Conservation (phyloP, 1,140 invertebrate genomes). For the Neodiprion fabricii region DNA sequence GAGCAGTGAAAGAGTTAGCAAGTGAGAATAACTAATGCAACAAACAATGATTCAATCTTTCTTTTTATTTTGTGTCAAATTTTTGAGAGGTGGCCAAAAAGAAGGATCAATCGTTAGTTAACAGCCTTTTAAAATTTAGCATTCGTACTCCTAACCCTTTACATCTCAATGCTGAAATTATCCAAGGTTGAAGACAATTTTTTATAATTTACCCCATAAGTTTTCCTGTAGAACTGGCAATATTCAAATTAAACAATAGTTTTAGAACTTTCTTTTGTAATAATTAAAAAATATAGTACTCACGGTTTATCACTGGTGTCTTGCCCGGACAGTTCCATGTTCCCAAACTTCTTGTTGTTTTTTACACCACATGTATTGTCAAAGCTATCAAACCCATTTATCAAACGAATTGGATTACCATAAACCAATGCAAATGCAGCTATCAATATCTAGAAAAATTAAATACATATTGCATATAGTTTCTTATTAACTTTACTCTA, state of each 20-base stretch:
- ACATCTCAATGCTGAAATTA: too few species aligned
- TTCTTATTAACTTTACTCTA: constrained; percentile 25
- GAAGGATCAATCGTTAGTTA: too few species aligned
- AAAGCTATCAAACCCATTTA: constrained; percentile 94
- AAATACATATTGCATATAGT: constrained; percentile 23
- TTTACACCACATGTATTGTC: constrained; percentile 93
- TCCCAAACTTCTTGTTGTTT: constrained; percentile 76
- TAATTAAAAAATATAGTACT: constrained; percentile 34
- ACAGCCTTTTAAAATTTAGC: too few species aligned
- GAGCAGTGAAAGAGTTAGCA: too few species aligned
- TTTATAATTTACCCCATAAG: constrained; percentile 2
- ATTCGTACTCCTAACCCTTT: too few species aligned
- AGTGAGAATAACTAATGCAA: too few species aligned
- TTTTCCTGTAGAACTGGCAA: too few species aligned
- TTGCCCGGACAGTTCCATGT: constrained; percentile 78
- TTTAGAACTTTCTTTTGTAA: neutral
- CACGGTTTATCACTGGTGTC: constrained; percentile 81
- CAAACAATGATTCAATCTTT: too few species aligned
- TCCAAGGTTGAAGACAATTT: neutral
- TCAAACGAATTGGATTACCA: constrained; percentile 85
- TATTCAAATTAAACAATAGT: too few species aligned
- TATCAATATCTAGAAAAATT: constrained; percentile 75
- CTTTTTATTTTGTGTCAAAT: too few species aligned
- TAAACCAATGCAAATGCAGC: constrained; percentile 88
- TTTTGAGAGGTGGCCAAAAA: too few species aligned